Base-by-base conservation (phyloP, 2,797 vertebrate genomes). In the Todus mexicanus region DNA sequence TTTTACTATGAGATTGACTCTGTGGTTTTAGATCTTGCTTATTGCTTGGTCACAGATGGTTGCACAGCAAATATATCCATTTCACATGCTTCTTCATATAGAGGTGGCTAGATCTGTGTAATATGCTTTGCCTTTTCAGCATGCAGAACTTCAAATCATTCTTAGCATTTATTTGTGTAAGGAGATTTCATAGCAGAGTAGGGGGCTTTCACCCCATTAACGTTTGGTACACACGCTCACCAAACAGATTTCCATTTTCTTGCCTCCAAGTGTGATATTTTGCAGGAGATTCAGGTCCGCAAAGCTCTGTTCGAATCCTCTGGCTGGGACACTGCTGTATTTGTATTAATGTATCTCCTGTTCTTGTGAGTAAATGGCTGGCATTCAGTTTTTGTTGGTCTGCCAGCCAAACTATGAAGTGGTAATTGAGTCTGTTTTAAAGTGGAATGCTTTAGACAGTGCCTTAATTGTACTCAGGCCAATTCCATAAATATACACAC, bases 351-450 rank as follows among this genome's bases (percentile, higher is more conserved):
- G 94, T 94, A 93, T 95, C 95, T 96, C 87, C 93, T 85, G 92
- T 91, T 95, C 95, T 92, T 92, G 89, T 0, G 10, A 76, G 87
- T 96, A 96, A 97, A 96, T 94, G 93, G 90, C 83, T 93, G 84
- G 87, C 92, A 94, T 94, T 96, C 94, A 94, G 90, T 63, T 96
- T 93, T 82, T 95, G 87, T 97, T 95, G 79, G 91, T 94, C 76
- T 92, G 63, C 95, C 91, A 93, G 93, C 89, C 68, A 92, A 92
- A 85, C 86, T 94, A 81, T 85, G 92, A 96, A 96, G 89, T 94
- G 95, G 87, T 94, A 94, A 95, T 92, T 90, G 90, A 94, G 87
- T 95, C 90, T 95, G 59, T 71, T 89, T 92, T 93, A 94, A 96
- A 97, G 91, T 89, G 87, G 81, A 95, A 89, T 81, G 72, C 94